Percentiles rank a stretch among this genome's conserved stretches.
Conservation (phyloP, 2,797 vertebrate species). For the Falco columbarius region DNA sequence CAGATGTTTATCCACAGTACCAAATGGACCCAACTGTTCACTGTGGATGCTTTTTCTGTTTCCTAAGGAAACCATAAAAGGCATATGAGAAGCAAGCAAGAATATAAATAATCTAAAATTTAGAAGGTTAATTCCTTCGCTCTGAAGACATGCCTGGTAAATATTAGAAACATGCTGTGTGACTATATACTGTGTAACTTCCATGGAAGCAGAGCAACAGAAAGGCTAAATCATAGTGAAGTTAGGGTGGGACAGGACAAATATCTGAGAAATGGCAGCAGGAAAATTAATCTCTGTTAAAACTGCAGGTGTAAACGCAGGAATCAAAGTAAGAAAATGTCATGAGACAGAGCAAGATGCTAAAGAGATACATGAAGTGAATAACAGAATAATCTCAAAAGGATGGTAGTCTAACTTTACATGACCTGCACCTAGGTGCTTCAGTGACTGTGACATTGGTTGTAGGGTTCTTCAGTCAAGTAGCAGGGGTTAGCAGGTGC, state of each 20-base stretch:
- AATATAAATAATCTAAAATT: slow-evolving; percentile 53
- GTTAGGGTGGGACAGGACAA: not conserved
- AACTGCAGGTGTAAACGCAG: not conserved
- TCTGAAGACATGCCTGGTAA: slow-evolving; percentile 21
- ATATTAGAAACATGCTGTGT: slow-evolving; percentile 28
- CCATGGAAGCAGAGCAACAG: not conserved
- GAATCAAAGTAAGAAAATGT: not conserved
- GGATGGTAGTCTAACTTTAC: not conserved
- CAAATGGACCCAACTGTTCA: not conserved
- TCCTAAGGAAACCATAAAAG: not conserved
- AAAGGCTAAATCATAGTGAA: not conserved
- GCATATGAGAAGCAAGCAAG: slow-evolving; percentile 2
- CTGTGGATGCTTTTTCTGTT: not conserved
- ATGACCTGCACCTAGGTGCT: not conserved
- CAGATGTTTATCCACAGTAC: not conserved
- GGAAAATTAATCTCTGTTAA: not conserved
- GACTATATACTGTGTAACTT: not conserved
- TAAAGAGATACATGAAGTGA: not conserved
- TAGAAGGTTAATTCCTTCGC: slow-evolving; percentile 44
- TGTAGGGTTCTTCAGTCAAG: not conserved
- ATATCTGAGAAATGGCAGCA: not conserved
- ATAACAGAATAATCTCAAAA: not conserved
- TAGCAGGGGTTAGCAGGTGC: not conserved
- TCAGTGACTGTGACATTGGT: not conserved
- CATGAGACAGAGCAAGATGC: not conserved